These are phyloP conservation scores for Porites lutea DNA, from an alignment of 64 coral and sea anemone species.

Conservation along the genomic window DNA sequence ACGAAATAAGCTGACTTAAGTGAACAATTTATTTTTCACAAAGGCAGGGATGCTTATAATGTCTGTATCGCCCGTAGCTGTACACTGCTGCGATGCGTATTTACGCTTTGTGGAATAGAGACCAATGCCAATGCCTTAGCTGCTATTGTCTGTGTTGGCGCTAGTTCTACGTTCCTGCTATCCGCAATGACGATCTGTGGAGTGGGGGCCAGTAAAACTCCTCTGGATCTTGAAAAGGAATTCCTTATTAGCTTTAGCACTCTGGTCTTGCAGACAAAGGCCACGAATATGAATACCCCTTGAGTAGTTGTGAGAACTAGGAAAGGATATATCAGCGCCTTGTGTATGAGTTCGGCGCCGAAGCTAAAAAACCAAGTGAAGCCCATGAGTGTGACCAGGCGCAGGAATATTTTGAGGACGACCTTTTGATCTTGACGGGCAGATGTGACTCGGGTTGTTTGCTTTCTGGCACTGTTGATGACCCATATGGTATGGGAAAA, in stretches of 20 bases:
- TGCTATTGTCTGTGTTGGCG: neutral
- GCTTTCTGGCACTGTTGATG: constrained; percentile 66
- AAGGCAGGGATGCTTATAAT: too few relatives aligned
- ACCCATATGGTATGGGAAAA: constrained; percentile 82
- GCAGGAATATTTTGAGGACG: constrained; percentile 84
- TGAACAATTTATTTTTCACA: too few relatives aligned
- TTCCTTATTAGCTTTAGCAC: constrained; percentile 39
- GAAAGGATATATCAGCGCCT: constrained; percentile 82
- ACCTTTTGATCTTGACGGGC: constrained; percentile 32
- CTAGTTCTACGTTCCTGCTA: constrained; percentile 7
- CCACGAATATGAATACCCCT: constrained; percentile 65
- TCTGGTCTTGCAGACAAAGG: constrained; percentile 58
- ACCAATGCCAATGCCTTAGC: too few relatives aligned
- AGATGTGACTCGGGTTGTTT: constrained; percentile 55
- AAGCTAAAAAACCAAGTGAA: constrained; percentile 96
- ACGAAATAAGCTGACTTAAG: too few relatives aligned
- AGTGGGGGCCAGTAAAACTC: constrained; percentile 1
- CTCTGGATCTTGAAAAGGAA: constrained; percentile 8
- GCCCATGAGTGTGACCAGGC: constrained; percentile 91
- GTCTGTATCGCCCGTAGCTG: too few relatives aligned
- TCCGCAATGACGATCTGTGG: neutral
- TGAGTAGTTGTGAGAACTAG: constrained; percentile 86
- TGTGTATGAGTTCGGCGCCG: constrained; percentile 70
- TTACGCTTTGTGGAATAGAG: too few relatives aligned
- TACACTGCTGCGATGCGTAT: too few relatives aligned